Base-by-base conservation (phyloP, 2,113 vertebrate genomes). In the Colius striatus region DNA sequence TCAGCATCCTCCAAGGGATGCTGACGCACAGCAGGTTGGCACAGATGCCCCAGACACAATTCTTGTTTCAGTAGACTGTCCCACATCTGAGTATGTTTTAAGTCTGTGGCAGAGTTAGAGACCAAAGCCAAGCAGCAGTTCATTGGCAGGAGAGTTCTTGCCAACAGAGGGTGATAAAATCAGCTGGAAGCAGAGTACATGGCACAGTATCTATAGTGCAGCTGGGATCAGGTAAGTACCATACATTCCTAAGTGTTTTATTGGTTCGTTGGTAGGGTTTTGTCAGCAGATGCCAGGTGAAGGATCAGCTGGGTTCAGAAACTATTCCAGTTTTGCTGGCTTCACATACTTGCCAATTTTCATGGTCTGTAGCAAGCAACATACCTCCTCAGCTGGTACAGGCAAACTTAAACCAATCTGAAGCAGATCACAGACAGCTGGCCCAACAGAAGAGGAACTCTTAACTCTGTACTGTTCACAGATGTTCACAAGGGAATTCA, bases 1-100 rank as follows among this genome's bases (percentile, higher is more conserved):
- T 11, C 72, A 81, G 75, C 83, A 78, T 41, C 53, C 72, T 92
- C 76, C 55, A 62, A 77, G 72, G 70, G 65, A 62, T 72, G 86
- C 76, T 81, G 72, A 84, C 32, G 57, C 90, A 90, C 79, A 92
- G 83, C 53, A 84, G 51, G 65, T 45, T 96, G 86, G 83, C 92
- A 77, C 34, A 67, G 55, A 67, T 22, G 32, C 68, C 92, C 86
- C 94, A 94, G 65, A 93, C 78, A 72, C 20, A 79, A 41, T 72
- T 78, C 62, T 81, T 66, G 55, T 65, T 86, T 65, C 75, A 86
- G 38, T 2, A 63, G 63, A 67, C 65, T 27, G 3, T 34, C 29
- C 86, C 72, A 80, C 68, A 78, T 80, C 38, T 77, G 72, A 93
- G 4, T 13, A 38, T 22, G 38, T 48, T 60, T 84, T n/a, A 36